phyloP scores from a whole-genome alignment of 2,113 vertebrate species.

The Picathartes gymnocephalus region DNA sequence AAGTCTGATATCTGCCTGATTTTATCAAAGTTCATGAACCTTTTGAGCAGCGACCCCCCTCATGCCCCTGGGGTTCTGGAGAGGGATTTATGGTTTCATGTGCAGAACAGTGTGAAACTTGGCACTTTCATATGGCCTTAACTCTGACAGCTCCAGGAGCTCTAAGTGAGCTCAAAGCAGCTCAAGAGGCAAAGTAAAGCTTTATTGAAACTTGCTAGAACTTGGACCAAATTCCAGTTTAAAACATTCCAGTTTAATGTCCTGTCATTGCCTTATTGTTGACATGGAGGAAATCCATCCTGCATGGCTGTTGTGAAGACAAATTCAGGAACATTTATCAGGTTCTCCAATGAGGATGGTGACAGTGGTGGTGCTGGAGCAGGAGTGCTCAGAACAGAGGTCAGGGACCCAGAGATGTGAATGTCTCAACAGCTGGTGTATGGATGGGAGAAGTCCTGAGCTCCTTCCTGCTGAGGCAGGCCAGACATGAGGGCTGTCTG shows the following conservation, averaged over 20 bases:
- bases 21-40: slow-evolving; percentile 54
- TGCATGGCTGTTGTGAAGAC: not conserved
- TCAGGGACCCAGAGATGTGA: fast-evolving
- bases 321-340: not conserved
- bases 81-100: slow-evolving; percentile 47
- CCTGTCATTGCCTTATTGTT: not conserved
- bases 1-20: not conserved
- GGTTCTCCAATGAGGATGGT: not conserved
- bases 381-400: not conserved
- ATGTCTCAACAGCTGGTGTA: not conserved
- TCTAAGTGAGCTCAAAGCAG: not conserved
- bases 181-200: not conserved
- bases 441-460: not conserved
- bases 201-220: not conserved
- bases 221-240: not conserved
- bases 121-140: slow-evolving; percentile 2
- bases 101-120: slow-evolving; percentile 57
- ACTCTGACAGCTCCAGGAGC: not conserved
- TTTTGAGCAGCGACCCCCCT: not conserved
- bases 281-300: not conserved
- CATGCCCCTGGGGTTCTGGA: slow-evolving; percentile 2
- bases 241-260: not conserved
- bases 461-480: not conserved
- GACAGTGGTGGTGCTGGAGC: not conserved
- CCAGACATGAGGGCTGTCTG: not conserved